Evolutionary conservation across 2,797 vertebrate species (phyloP).

Genomic region (Merluccius polli): DNA sequence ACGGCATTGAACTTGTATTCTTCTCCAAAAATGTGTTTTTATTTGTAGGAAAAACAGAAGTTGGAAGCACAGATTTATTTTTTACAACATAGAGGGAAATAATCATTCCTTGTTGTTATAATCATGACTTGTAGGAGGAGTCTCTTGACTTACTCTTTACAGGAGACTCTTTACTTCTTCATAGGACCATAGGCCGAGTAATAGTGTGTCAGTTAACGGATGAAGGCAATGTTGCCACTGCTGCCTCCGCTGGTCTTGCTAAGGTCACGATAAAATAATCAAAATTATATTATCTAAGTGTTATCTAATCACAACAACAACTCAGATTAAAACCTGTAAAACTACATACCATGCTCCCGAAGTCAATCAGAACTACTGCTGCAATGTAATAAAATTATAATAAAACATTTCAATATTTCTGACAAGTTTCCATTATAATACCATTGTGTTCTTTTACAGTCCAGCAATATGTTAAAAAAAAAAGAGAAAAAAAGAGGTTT

Average conservation of each 20-base stretch:
- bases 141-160: background rate
- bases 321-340: background rate
- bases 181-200: background rate
- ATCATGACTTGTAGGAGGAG: background rate
- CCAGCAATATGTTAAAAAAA: conserved; percentile 24
- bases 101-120: background rate
- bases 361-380: background rate
- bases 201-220: background rate
- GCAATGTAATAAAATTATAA: background rate
- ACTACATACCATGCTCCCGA: background rate
- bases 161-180: background rate
- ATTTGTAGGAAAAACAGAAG: background rate
- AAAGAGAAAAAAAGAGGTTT: background rate
- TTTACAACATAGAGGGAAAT: background rate
- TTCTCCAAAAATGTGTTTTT: background rate
- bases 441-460: background rate
- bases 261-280: background rate
- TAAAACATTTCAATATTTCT: background rate
- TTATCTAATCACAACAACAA: background rate
- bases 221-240: background rate
- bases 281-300: background rate
- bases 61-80: background rate
- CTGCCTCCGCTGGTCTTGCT: background rate
- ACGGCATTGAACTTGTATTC: background rate
- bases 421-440: background rate